These are phyloP conservation scores for Psittacula cyanocephala DNA, from an alignment of 2,113 vertebrate species.

Conservation along the genomic window DNA sequence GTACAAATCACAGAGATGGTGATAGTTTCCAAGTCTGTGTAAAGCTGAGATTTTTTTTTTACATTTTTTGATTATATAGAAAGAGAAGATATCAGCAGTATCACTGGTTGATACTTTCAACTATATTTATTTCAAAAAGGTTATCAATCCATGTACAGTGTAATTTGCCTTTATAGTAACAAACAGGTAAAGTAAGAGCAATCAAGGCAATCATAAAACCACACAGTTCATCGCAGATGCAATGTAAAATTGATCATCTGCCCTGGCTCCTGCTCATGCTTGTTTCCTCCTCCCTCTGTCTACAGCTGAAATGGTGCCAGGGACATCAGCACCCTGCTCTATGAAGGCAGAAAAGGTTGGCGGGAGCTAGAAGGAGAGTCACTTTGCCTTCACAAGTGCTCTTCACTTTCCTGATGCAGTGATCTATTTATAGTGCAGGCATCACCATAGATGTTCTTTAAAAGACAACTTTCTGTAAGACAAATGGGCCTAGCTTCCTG, in stretches of 20 bases:
- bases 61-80: not conserved
- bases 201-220: not conserved
- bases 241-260: not conserved
- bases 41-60: not conserved
- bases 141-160: not conserved
- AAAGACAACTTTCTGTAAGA: not conserved
- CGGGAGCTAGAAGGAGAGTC: not conserved
- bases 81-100: not conserved
- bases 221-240: accelerated
- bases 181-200: not conserved
- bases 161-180: not conserved
- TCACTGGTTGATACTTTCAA: not conserved
- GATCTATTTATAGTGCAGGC: not conserved
- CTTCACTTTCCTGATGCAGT: not conserved
- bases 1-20: too few species aligned
- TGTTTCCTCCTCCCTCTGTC: not conserved
- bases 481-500: not conserved
- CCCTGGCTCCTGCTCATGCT: not conserved
- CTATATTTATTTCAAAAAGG: not conserved
- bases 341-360: not conserved
- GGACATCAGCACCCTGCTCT: not conserved
- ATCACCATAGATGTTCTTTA: not conserved
- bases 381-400: accelerated
- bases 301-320: not conserved
- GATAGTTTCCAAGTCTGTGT: too few species aligned